Conservation (phyloP, 1,140 invertebrate genomes). For the Monomorium pharaonis region DNA sequence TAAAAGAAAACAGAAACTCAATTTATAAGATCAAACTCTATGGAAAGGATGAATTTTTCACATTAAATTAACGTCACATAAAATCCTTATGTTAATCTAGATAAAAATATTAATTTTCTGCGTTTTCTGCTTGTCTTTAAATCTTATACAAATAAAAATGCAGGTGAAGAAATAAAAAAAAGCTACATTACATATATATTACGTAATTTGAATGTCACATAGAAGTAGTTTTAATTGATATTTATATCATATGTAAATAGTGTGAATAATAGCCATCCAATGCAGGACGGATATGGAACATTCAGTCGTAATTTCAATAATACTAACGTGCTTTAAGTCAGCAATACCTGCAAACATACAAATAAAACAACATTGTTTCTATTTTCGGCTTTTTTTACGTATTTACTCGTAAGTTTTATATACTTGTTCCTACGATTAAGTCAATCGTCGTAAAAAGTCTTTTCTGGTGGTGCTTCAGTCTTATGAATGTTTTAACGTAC, state of each 20-base stretch:
- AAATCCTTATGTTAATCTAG: neutral
- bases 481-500: neutral
- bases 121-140: slow-evolving; percentile 15
- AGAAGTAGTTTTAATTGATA: neutral
- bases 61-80: neutral
- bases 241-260: neutral
- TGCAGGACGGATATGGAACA: neutral
- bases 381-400: neutral
- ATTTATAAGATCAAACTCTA: neutral
- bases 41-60: neutral
- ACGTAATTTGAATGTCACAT: neutral
- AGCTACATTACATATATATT: neutral
- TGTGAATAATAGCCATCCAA: neutral
- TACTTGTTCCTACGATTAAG: neutral
- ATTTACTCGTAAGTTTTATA: neutral
- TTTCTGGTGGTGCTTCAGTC: neutral
- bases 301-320: slow-evolving; percentile 15
- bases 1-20: neutral
- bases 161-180: slow-evolving; percentile 7
- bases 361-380: neutral
- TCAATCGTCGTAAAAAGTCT: neutral
- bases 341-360: neutral
- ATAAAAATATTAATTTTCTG: slow-evolving; percentile 27
- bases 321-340: slow-evolving; percentile 2
- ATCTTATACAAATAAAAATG: slow-evolving; percentile 23